Evolutionary conservation across 2,113 vertebrate species (phyloP).

Genomic region (Brachionichthys hirsutus): DNA sequence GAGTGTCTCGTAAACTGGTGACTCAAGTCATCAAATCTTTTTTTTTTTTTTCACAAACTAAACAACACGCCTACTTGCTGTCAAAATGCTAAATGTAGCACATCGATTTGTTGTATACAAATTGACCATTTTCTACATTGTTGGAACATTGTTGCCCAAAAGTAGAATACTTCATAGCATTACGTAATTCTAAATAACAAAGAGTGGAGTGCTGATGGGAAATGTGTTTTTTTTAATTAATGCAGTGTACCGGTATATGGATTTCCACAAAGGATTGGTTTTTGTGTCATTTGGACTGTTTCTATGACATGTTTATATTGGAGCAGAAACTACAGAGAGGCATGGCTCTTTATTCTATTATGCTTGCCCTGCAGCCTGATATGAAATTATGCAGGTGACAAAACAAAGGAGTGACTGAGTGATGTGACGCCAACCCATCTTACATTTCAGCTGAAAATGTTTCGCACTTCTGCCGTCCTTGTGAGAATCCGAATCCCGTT

Average conservation of each 20-base stretch:
- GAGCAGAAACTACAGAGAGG: too few species aligned
- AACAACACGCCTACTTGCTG: background rate
- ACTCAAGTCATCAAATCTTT: background rate
- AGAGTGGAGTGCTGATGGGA: slow-evolving; percentile 15
- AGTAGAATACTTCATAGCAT: background rate
- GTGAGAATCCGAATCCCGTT: background rate
- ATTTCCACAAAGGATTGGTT: too few species aligned
- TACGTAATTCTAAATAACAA: background rate
- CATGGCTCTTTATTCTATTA: too few species aligned
- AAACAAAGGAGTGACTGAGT: too few species aligned
- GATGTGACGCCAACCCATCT: too few species aligned
- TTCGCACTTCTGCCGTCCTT: background rate
- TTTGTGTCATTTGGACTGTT: too few species aligned
- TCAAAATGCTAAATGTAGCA: background rate
- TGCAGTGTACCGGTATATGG: too few species aligned
- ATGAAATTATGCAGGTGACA: too few species aligned
- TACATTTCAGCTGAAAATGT: too few species aligned
- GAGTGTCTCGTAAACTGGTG: background rate
- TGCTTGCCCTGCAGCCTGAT: too few species aligned
- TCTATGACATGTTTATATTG: too few species aligned
- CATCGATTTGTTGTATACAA: background rate
- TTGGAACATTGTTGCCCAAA: background rate
- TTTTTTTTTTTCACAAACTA: background rate
- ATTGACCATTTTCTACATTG: background rate
- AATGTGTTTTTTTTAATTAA: too few species aligned